Percentiles rank a stretch among this genome's conserved stretches.
Evolutionary conservation across 1,140 invertebrate genomes (phyloP).

Genomic region (Aethina tumida): DNA sequence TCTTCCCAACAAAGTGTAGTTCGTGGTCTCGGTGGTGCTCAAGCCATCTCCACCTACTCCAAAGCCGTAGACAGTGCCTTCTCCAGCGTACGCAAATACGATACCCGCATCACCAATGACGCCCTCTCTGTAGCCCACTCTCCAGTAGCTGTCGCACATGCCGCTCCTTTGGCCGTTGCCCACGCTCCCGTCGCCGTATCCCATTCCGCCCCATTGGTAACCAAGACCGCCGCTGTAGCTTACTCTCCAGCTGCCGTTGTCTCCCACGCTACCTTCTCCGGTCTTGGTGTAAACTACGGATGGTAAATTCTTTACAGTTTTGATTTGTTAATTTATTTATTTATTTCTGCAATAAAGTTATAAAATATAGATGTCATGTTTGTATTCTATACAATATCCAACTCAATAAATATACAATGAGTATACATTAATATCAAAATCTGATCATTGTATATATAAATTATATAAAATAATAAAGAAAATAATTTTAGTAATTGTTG

Average conservation of each 20-base stretch:
- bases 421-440: no score
- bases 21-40: slow-evolving; percentile 44
- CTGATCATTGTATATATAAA: no score
- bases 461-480: no score
- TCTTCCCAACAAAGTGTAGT: slow-evolving; percentile 45
- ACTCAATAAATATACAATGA: no score
- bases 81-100: slow-evolving; percentile 51
- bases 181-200: slow-evolving; percentile 33
- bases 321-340: slow-evolving; percentile 10
- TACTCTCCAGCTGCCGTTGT: slow-evolving; percentile 43
- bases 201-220: slow-evolving; percentile 38
- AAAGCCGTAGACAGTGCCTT: slow-evolving; percentile 53
- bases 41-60: slow-evolving; percentile 46
- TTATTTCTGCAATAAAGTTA: background rate
- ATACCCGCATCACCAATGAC: slow-evolving; percentile 50
- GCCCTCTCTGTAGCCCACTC: slow-evolving; percentile 32
- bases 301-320: slow-evolving; percentile 34
- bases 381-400: slow-evolving; percentile 10
- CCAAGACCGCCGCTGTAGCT: slow-evolving; percentile 38
- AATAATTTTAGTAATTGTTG: no score
- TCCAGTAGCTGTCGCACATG: slow-evolving; percentile 16
- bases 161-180: slow-evolving; percentile 21
- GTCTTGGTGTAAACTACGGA: slow-evolving; percentile 41
- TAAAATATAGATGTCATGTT: slow-evolving; percentile 13
- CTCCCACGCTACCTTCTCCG: slow-evolving; percentile 42